phyloP scores from a whole-genome alignment of 2,113 vertebrate genomes.

The Phoxinus phoxinus region DNA sequence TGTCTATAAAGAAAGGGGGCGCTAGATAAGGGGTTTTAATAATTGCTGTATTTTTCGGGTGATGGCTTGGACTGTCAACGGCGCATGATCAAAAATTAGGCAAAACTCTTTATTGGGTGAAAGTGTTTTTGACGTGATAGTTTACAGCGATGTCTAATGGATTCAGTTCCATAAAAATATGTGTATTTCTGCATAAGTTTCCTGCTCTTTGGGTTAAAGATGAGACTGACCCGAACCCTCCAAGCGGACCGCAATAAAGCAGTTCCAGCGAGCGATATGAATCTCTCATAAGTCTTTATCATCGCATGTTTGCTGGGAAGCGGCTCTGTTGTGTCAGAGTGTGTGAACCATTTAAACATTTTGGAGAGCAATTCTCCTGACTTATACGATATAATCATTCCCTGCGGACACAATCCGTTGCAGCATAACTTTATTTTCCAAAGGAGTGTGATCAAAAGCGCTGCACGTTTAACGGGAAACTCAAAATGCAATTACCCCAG shows the following conservation, averaged over 20 bases:
- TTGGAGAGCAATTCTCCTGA: not conserved
- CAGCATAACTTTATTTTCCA: too few relatives aligned
- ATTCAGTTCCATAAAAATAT: slow-evolving; percentile 4
- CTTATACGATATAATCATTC: not conserved
- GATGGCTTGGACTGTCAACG: too few relatives aligned
- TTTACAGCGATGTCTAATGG: not conserved
- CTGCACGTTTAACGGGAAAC: too few relatives aligned
- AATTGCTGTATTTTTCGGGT: too few relatives aligned
- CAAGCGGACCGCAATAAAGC: not conserved
- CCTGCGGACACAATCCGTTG: too few relatives aligned
- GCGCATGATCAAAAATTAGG: too few relatives aligned
- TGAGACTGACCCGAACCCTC: not conserved
- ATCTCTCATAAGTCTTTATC: not conserved
- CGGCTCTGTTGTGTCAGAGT: not conserved
- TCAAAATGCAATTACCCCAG: too few relatives aligned
- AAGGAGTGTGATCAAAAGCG: too few relatives aligned
- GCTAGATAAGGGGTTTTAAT: too few relatives aligned
- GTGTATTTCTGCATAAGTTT: not conserved
- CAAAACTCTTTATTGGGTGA: too few relatives aligned
- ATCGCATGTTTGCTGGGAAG: not conserved
- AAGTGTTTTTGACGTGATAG: slow-evolving; percentile 44
- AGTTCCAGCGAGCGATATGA: not conserved
- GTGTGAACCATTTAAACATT: not conserved
- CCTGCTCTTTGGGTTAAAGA: slow-evolving; percentile 30
- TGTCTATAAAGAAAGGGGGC: too few relatives aligned